Percentiles rank a stretch among this genome's conserved stretches.
Conservation (phyloP, 2,113 vertebrate species). For the Manacus vitellinus region DNA sequence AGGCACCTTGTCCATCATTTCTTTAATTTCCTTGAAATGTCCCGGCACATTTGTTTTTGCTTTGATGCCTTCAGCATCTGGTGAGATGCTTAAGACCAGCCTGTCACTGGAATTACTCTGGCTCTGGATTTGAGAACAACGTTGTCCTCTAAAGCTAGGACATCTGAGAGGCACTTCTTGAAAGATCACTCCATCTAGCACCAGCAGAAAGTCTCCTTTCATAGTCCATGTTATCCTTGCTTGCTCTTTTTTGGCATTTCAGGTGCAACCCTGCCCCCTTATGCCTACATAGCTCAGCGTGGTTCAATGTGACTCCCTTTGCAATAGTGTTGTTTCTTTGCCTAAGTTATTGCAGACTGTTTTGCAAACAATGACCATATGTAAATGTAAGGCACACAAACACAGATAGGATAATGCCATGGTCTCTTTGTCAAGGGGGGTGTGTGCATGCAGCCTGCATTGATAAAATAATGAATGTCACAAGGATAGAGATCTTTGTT, state of each 20-base stretch:
- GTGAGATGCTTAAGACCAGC: neutral
- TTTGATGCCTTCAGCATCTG: neutral
- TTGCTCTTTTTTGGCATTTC: constrained; percentile 44
- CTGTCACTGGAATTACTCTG: neutral
- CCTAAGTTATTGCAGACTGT: neutral
- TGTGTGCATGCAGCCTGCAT: neutral
- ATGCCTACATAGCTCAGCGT: neutral
- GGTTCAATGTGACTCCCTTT: neutral
- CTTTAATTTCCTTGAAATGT: neutral
- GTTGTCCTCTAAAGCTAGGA: neutral
- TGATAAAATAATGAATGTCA: neutral
- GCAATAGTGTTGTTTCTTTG: neutral
- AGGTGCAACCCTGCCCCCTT: constrained; percentile 55
- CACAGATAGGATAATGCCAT: neutral
- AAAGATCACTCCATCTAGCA: neutral
- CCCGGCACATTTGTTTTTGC: neutral
- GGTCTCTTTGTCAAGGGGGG: neutral
- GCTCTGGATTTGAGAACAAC: neutral
- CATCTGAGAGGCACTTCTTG: neutral
- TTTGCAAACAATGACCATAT: neutral
- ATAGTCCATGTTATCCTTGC: neutral
- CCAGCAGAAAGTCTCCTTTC: neutral
- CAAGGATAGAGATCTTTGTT: neutral
- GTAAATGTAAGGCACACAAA: neutral
- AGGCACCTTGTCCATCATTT: neutral